These are phyloP conservation scores for Malthinus seriepunctatus DNA, from an alignment of 2,888 invertebrate species.

Conservation along the genomic window DNA sequence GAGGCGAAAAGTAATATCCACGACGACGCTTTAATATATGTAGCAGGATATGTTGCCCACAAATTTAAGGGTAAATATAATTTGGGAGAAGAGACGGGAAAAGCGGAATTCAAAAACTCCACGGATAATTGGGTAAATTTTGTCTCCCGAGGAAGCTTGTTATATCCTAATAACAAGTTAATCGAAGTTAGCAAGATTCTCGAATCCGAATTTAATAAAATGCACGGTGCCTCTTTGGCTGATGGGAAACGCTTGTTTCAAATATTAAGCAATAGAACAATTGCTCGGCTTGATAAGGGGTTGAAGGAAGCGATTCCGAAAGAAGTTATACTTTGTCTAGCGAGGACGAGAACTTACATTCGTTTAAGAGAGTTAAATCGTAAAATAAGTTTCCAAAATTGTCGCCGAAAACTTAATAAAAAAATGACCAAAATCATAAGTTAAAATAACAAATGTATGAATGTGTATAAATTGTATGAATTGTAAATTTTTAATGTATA, in stretches of 20 bases:
- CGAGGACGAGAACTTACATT: not conserved
- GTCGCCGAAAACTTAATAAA: not conserved
- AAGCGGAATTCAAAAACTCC: too few relatives aligned
- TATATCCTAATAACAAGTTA: not conserved
- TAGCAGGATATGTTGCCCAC: conserved; percentile 25
- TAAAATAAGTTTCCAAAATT: not conserved
- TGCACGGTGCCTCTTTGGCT: not conserved
- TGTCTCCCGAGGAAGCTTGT: not conserved
- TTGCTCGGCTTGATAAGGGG: not conserved
- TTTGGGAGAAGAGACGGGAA: not conserved
- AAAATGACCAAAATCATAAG: too few relatives aligned
- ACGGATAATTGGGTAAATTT: not conserved
- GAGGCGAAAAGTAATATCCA: conserved; percentile 17
- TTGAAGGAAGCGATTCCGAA: not conserved
- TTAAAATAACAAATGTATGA: too few relatives aligned
- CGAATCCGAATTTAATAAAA: conserved; percentile 1
- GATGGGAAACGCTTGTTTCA: not conserved
- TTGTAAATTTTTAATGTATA: too few relatives aligned
- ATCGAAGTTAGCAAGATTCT: not conserved
- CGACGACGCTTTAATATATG: conserved; percentile 25
- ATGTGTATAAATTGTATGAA: too few relatives aligned
- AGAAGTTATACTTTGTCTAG: not conserved
- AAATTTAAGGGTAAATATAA: conserved; percentile 26
- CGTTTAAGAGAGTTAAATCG: not conserved
- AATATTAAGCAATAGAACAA: not conserved